Evolutionary conservation across 1,140 invertebrate species (phyloP).

Genomic region (Diploscapter pachys): DNA sequence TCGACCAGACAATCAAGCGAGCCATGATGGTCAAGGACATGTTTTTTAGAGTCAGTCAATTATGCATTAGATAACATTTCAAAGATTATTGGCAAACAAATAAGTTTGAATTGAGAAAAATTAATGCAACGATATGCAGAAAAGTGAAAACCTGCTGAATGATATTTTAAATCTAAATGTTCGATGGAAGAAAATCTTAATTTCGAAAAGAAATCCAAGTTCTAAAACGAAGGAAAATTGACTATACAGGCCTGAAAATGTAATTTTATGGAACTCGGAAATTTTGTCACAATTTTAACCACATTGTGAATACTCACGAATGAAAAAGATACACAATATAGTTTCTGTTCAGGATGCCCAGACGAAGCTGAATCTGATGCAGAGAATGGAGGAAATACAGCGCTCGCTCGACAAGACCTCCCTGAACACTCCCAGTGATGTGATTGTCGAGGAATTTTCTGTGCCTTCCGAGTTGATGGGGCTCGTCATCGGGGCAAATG

Average conservation of each 20-base stretch:
- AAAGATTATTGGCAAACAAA: too few species aligned
- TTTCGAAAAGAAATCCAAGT: too few species aligned
- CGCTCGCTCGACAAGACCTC: not conserved
- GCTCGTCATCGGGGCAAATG: not conserved
- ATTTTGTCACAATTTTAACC: not conserved
- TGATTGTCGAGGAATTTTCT: conserved; percentile 1
- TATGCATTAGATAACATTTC: too few species aligned
- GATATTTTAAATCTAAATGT: too few species aligned
- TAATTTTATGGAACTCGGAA: not conserved
- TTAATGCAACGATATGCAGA: too few species aligned
- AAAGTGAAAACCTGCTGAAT: too few species aligned
- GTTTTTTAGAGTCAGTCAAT: conserved; percentile 2
- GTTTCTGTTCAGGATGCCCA: conserved; percentile 4
- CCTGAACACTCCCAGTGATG: not conserved
- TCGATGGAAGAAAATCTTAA: too few species aligned
- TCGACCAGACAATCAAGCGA: not conserved
- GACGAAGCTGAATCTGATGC: not conserved
- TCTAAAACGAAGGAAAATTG: too few species aligned
- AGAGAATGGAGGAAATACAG: not conserved
- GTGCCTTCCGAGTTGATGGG: conserved; percentile 9
- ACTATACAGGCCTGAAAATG: too few species aligned
- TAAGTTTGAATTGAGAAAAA: too few species aligned
- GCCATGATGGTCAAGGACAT: not conserved
- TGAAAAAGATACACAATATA: not conserved
- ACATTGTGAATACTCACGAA: too few species aligned